A percentile compares a stretch with the other conserved stretches of the same genome.
phyloP scores from a whole-genome alignment of 1,140 invertebrate species.

The Macrocentrus cingulum region DNA sequence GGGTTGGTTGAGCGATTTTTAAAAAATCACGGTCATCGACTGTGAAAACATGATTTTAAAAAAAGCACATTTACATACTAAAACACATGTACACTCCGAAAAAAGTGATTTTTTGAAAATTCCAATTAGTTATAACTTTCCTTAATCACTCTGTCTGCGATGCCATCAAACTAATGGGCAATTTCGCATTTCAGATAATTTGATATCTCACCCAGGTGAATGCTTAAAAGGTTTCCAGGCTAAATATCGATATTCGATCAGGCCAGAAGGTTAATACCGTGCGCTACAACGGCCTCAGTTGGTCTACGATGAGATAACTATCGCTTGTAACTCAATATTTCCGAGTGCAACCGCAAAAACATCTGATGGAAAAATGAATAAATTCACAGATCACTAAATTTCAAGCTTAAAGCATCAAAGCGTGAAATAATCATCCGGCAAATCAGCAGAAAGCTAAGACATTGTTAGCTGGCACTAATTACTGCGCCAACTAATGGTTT shows the following conservation, averaged over 20 bases:
- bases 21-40: too few relatives aligned
- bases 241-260: constrained; percentile 21
- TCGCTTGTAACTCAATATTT: not conserved
- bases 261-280: constrained; percentile 10
- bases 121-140: too few relatives aligned
- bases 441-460: not conserved
- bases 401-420: too few relatives aligned
- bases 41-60: too few relatives aligned
- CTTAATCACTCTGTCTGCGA: too few relatives aligned
- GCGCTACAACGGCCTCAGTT: not conserved
- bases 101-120: too few relatives aligned
- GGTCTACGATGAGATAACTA: not conserved
- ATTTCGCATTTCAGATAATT: constrained; percentile 4
- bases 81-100: too few relatives aligned
- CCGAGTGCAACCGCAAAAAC: not conserved
- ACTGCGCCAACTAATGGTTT: not conserved
- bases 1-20: too few relatives aligned
- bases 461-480: not conserved
- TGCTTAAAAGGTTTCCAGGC: constrained; percentile 8
- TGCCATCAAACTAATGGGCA: too few relatives aligned
- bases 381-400: too few relatives aligned
- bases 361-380: not conserved
- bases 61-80: too few relatives aligned
- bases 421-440: too few relatives aligned
- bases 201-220: constrained; percentile 15